Base-by-base conservation (phyloP, 2,888 invertebrate genomes). In the Sminthurides aquaticus region DNA sequence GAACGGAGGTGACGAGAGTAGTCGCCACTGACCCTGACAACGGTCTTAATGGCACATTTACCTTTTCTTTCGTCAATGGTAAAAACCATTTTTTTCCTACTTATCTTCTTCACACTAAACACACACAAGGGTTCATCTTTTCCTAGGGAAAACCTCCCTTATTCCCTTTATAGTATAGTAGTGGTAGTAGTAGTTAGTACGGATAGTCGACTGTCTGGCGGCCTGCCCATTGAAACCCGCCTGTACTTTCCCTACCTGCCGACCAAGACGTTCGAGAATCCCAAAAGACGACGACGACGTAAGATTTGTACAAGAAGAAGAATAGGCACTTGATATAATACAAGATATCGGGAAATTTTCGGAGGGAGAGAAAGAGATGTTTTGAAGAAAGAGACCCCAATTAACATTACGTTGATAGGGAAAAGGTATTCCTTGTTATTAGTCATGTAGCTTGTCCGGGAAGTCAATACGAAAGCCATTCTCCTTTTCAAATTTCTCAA, bases 1-100 rank as follows among this genome's bases (percentile, higher is more conserved):
- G 91, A 18, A 92, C 91, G 1, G 91, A 92, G 82, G 91, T 94
- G 59, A 89, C 91, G 26, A 84, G 87, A 78, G 86, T 93, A 22
- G 90, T 90, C 3, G 83, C 82, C 2, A 84, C 90, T 67, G 97
- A 97, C 80, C 85, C 86, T 72, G 97, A 98, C 79, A 85, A 87
- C 73, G 94, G 94, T 1, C 84, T 88, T 68, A 97, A 97, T 79
- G 89, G 93, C 59, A 85, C 90, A 34, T 85, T 97, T 66, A 87
- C 86, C 15, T 97, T 94, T 79, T 88, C 89, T 49, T 88, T 97
- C 72, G 79, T 90, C 57, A 88, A 87, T 82, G 89, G 90, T 84
- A 75, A 75, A 73, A 67, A 15, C 27, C 5, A 26, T 27, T 48
- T 22, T 59, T 48, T 57, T 34, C 24, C 20, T 28, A 54, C 34